These are phyloP conservation scores for Gallinago paraguaiae DNA, from an alignment of 2,113 vertebrate genomes.

Conservation along the genomic window DNA sequence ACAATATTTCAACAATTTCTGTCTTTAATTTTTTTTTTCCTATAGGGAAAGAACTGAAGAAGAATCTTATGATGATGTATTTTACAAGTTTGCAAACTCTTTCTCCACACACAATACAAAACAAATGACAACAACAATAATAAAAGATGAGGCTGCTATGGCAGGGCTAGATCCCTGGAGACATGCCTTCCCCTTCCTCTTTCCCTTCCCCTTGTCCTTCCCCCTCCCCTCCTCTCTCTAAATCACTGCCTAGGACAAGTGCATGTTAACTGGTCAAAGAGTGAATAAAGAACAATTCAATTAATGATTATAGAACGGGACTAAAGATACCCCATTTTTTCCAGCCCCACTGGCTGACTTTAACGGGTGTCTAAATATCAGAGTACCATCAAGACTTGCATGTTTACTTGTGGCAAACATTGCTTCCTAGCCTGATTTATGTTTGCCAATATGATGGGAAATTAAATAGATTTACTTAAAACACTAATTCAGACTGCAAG, in stretches of 20 bases:
- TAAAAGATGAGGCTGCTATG: not conserved
- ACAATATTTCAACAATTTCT: not conserved
- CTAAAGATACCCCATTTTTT: not conserved
- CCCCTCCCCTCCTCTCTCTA: too few relatives aligned
- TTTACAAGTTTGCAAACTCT: not conserved
- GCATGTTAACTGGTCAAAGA: not conserved
- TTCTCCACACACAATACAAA: not conserved
- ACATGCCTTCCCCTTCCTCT: too few relatives aligned
- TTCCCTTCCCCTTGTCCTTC: too few relatives aligned
- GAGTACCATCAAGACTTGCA: not conserved
- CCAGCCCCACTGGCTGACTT: not conserved
- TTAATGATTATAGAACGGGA: not conserved
- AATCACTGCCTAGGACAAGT: not conserved
- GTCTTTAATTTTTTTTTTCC: not conserved
- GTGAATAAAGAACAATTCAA: not conserved
- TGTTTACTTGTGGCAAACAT: not conserved
- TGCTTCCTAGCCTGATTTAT: not conserved
- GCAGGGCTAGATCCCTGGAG: not conserved
- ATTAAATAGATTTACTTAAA: not conserved
- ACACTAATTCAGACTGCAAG: not conserved
- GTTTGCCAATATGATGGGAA: not conserved
- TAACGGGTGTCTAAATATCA: not conserved
- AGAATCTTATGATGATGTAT: not conserved
- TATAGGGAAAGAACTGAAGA: not conserved
- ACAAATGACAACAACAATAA: not conserved